Conservation (phyloP, 2,888 invertebrate species). For the Epinotia nisella region DNA sequence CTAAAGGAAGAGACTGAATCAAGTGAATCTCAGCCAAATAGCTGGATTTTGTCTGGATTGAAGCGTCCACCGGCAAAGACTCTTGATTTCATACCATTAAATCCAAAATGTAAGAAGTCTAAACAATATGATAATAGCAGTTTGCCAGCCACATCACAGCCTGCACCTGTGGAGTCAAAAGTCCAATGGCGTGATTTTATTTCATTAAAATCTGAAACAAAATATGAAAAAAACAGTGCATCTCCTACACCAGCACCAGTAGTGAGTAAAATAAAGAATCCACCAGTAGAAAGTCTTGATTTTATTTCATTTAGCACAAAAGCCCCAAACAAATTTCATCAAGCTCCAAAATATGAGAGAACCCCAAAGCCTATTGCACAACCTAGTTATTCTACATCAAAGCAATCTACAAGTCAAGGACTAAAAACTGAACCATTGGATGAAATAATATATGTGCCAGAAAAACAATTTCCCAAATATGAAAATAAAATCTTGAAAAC, state of each 20-base stretch:
- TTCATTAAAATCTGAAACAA: constrained; percentile 2
- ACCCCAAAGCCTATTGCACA: not conserved
- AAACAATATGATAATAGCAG: not conserved
- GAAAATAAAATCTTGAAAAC: not conserved
- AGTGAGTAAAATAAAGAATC: not conserved
- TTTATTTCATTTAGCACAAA: constrained; percentile 2
- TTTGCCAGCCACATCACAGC: not conserved
- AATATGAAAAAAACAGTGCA: not conserved
- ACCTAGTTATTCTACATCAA: constrained; percentile 1
- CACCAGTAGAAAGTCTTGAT: constrained; percentile 3
- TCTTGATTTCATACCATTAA: constrained; percentile 15
- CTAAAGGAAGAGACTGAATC: not conserved
- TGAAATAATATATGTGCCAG: not conserved
- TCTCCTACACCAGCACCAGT: not conserved
- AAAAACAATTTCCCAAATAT: not conserved
- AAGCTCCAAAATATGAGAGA: not conserved
- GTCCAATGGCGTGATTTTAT: not conserved
- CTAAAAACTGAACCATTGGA: not conserved
- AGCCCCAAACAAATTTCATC: not conserved
- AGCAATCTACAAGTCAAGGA: not conserved
- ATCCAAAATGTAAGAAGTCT: not conserved
- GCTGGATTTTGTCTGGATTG: constrained; percentile 4
- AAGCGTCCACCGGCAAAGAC: not conserved
- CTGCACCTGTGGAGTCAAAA: not conserved
- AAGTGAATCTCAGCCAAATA: not conserved